Percentiles rank a stretch among this genome's conserved stretches.
Evolutionary conservation across 1,140 invertebrate species (phyloP).

Genomic region (Trachymyrmex cornetzi): DNA sequence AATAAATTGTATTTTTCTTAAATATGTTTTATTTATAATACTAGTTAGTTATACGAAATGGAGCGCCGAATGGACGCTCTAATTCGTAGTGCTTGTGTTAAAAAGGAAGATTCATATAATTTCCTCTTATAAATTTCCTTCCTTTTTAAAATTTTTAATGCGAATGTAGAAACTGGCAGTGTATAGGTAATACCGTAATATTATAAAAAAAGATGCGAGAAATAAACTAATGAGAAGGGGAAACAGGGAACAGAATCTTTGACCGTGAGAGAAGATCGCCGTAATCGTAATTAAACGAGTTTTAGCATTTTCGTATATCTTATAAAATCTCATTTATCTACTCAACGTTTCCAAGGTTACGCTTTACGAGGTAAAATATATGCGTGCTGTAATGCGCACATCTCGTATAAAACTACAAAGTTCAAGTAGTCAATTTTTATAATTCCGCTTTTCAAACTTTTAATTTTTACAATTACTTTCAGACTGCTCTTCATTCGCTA

Average conservation of each 20-base stretch:
- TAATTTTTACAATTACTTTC: background rate
- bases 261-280: slow-evolving; percentile 59
- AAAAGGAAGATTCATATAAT: slow-evolving; percentile 11
- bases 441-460: no score
- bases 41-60: background rate
- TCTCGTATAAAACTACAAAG: background rate
- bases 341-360: slow-evolving; percentile 41
- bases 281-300: slow-evolving; percentile 57
- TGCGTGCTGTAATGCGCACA: background rate
- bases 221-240: slow-evolving; percentile 48
- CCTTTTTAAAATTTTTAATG: slow-evolving; percentile 13
- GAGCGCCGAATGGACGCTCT: background rate
- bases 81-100: slow-evolving; percentile 40
- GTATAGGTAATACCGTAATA: slow-evolving; percentile 51
- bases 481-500: background rate
- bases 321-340: slow-evolving; percentile 43
- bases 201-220: slow-evolving; percentile 54
- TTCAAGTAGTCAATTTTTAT: background rate
- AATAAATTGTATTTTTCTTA: background rate
- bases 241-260: slow-evolving; percentile 51
- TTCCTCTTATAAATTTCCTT: background rate
- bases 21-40: slow-evolving; percentile 11
- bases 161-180: background rate
- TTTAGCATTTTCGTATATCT: slow-evolving; percentile 60
- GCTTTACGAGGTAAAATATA: background rate